phyloP scores from a whole-genome alignment of 1,140 invertebrate species.

The Megathymus violae region DNA sequence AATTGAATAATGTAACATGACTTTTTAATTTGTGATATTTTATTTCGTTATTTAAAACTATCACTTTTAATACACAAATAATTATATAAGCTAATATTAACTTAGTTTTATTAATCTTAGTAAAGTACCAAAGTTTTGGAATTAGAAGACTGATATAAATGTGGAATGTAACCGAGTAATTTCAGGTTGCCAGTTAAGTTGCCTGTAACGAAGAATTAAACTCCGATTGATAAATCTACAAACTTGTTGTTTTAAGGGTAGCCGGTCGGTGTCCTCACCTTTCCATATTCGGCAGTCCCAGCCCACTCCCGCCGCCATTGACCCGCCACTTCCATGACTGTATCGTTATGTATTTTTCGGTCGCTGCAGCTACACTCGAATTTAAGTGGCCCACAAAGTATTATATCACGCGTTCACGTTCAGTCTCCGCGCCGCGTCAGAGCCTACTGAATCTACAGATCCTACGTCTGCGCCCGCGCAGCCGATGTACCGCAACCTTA shows the following conservation, averaged over 20 bases:
- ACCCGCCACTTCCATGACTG: constrained; percentile 75
- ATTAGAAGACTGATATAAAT: no score
- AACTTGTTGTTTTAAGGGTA: constrained; percentile 12
- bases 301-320: constrained; percentile 79
- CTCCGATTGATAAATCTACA: not conserved
- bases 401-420: constrained; percentile 59
- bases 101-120: no score
- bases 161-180: not conserved
- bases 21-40: no score
- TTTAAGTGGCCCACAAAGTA: constrained; percentile 50
- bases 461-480: constrained; percentile 48
- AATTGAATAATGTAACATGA: no score
- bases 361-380: constrained; percentile 78
- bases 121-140: no score
- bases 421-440: constrained; percentile 57
- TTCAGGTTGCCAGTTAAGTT: not conserved
- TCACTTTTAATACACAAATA: no score
- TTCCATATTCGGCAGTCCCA: constrained; percentile 79
- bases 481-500: constrained; percentile 27
- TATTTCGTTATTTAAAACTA: no score
- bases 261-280: constrained; percentile 57
- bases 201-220: not conserved
- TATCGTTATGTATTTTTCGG: constrained; percentile 52
- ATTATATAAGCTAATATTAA: no score
- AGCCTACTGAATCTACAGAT: constrained; percentile 71